phyloP scores from a whole-genome alignment of 2,797 vertebrate species.

The Channa striata region DNA sequence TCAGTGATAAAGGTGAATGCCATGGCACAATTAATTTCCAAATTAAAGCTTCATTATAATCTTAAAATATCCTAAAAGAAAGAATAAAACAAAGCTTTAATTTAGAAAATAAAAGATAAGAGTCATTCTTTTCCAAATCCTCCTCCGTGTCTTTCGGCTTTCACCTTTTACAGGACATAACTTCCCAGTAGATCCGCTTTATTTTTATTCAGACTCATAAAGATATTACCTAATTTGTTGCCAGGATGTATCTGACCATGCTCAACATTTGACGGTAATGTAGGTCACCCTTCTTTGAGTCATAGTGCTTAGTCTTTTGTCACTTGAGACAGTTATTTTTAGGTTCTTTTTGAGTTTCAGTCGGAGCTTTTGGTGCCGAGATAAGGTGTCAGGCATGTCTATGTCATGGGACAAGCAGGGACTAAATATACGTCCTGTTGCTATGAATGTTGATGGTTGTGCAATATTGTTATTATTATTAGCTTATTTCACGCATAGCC shows the following conservation, averaged over 20 bases:
- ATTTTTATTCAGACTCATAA: not conserved
- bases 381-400: conserved; percentile 82
- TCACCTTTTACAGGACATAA: not conserved
- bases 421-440: conserved; percentile 86
- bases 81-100: too few species aligned
- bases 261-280: conserved; percentile 63
- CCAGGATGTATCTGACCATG: conserved; percentile 17
- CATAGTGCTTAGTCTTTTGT: conserved; percentile 80
- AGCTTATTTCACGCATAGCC: conserved; percentile 22
- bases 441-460: conserved; percentile 75
- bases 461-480: conserved; percentile 54
- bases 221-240: conserved; percentile 6
- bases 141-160: not conserved
- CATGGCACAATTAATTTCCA: too few species aligned
- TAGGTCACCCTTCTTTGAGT: conserved; percentile 74
- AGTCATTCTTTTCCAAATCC: not conserved
- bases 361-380: conserved; percentile 78
- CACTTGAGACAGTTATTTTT: conserved; percentile 88
- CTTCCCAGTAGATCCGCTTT: not conserved
- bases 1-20: too few species aligned
- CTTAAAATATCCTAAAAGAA: too few species aligned
- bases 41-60: too few species aligned
- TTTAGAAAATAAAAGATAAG: too few species aligned
- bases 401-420: conserved; percentile 77
- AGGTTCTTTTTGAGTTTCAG: conserved; percentile 82